Base-by-base conservation (phyloP, 2,888 invertebrate genomes). In the Thereva nobilitata region DNA sequence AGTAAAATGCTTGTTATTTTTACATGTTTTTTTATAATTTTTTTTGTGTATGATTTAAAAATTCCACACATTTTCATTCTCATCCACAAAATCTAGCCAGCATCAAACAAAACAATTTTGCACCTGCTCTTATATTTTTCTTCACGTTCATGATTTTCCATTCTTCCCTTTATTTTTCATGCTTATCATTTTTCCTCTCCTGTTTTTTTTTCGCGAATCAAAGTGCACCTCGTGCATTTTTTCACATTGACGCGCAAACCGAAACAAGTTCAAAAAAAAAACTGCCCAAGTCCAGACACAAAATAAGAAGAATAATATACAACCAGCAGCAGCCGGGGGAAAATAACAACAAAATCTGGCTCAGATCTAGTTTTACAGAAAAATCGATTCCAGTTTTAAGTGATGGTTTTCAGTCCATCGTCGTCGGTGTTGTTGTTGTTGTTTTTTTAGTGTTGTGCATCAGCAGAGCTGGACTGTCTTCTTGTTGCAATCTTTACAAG, bases 321-420 rank as follows among this genome's bases (percentile, higher is more conserved):
- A 23, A 23, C 23, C 23, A 2, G 23, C 23, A 2, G 23, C 23
- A 23, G 23, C 23, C 23, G 23, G 23, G 23, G 23, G 23, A 23
- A 23, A 23, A 1, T 23, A 23, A 23, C 23, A 23, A 23, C 23
- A 59, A 59, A 45, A 9, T 12, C 10, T 4, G 45, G 4, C 38
- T 47, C 12, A 38, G 59, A 59, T 59, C 59, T 59, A 59, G 59
- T 59, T 59, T 59, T 59, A 59, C 59, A 59, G 59, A 45, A 59
- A 59, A 59, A 59, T 59, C 59, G 59, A 59, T 59, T 59, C 59
- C 59, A 59, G 59, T 59, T 59, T 23, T 59, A 59, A 47, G 59
- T 59, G 38, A 59, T 37, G 59, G 10, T 59, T 59, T 54, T 59
- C 49, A 23, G 37, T 40, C 23, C 45, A 59, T 45, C 49, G 47